Conservation (phyloP, 2,888 invertebrate species). For the Serrognathus titanus region DNA sequence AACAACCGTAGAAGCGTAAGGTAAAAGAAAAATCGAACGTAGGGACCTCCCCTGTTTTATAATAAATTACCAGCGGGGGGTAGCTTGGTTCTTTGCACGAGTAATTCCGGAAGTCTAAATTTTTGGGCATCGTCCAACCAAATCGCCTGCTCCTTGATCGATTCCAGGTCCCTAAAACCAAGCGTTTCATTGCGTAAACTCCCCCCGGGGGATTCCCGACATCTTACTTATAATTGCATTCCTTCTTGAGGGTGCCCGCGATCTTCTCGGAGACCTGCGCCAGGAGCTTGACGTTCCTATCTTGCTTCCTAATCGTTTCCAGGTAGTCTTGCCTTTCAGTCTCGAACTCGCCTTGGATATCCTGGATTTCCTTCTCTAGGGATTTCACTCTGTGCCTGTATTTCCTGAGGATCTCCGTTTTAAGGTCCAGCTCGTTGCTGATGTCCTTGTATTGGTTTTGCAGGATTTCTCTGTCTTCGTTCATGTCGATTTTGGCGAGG, state of each 20-base stretch:
- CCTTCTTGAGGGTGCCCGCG: slow-evolving; percentile 65
- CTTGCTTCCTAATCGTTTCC: slow-evolving; percentile 74
- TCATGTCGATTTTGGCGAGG: slow-evolving; percentile 59
- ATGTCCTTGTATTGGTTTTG: slow-evolving; percentile 75
- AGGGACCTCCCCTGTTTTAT: no score
- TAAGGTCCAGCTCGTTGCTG: slow-evolving; percentile 71
- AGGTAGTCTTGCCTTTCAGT: slow-evolving; percentile 75
- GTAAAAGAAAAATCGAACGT: no score
- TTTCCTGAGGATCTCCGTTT: slow-evolving; percentile 64
- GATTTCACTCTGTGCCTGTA: slow-evolving; percentile 64
- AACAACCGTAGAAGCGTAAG: no score
- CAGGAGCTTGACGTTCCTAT: slow-evolving; percentile 64
- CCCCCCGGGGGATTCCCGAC: background rate
- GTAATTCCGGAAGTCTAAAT: slow-evolving; percentile 69
- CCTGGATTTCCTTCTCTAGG: slow-evolving; percentile 69
- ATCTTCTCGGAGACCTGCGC: slow-evolving; percentile 65
- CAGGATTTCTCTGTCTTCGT: slow-evolving; percentile 66
- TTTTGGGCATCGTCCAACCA: slow-evolving; percentile 74
- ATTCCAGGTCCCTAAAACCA: slow-evolving; percentile 60
- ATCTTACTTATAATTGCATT: slow-evolving; percentile 67
- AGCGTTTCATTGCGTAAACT: background rate
- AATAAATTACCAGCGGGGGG: slow-evolving; percentile 61
- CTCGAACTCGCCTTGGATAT: slow-evolving; percentile 79
- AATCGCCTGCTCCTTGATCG: slow-evolving; percentile 61
- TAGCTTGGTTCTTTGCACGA: slow-evolving; percentile 62